Base-by-base conservation (phyloP, 1,140 invertebrate species). In the Drosophila eugracilis region DNA sequence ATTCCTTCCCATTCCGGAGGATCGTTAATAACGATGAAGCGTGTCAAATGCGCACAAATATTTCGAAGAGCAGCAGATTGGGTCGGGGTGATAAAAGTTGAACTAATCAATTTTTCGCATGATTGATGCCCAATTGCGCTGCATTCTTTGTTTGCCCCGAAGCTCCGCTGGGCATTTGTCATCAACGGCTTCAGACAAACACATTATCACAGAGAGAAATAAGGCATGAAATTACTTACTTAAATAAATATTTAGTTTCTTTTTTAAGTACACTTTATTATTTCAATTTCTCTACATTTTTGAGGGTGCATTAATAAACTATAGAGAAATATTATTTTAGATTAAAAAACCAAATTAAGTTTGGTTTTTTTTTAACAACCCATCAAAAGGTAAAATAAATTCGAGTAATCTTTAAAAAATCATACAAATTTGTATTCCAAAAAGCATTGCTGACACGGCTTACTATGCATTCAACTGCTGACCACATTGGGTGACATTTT, bases 71-170 rank as follows among this genome's bases (percentile, higher is more conserved):
- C 24, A 26, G 45, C 30, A 50, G 21, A 62, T 37, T 24, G 30
- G 44, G 57, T 24, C 19, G 14, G 60, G 39, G 30, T 9, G 60
- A 41, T 37, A 48, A 76, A 73, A 65, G 66, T 76, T 57, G 21
- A 86, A 80, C 83, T 86, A 88, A 86, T 85, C 81, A 85, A 85
- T 85, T 85, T 85, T 85, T 44, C 77, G 83, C 81, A 81, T 85
- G 81, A 88, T 85, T 85, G 81, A 86, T 86, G 81, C 81, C 74
- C 81, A 88, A 88, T 86, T 78, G 81, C 71, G 77, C 63, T 86
- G 81, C 81, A 86, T 86, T 86, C 80, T 86, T 77, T 83, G 59
- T 77, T 79, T 65, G 48, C 36, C 28, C 48, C n/a, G 26, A 10
- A 32, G 21, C 36, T 17, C 19, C 10, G 17, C 32, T 32, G 65